A percentile compares a stretch with the other conserved stretches of the same genome.
These are phyloP conservation scores for Hermaeophaga mercurialis DNA, from an alignment of 2,888 invertebrate species.

Conservation along the genomic window DNA sequence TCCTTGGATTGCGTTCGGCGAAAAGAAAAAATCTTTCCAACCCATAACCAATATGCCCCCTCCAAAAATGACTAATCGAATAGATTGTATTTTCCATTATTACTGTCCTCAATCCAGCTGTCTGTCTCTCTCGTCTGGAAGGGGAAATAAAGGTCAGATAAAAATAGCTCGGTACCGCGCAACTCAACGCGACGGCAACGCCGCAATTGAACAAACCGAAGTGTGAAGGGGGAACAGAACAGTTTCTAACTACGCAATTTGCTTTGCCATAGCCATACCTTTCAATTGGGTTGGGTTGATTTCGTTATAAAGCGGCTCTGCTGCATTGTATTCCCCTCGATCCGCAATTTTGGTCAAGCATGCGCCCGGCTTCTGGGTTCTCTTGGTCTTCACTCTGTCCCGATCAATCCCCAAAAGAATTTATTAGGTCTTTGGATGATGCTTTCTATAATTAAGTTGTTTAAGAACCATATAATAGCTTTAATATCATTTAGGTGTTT, in stretches of 20 bases:
- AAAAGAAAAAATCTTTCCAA: constrained; percentile 2
- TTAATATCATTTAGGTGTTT: too few relatives aligned
- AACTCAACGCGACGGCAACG: constrained; percentile 31
- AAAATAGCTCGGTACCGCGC: constrained; percentile 33
- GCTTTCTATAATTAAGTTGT: not conserved
- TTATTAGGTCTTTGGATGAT: not conserved
- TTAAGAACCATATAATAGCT: too few relatives aligned
- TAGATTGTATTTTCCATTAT: constrained; percentile 9
- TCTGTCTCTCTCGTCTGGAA: constrained; percentile 26
- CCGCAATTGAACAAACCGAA: constrained; percentile 11
- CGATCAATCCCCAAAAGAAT: constrained; percentile 26
- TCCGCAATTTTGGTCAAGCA: constrained; percentile 24
- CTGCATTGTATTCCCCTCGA: constrained; percentile 21
- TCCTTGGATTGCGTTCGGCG: not conserved
- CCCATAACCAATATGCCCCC: constrained; percentile 7
- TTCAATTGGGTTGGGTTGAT: constrained; percentile 11
- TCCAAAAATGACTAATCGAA: constrained; percentile 12
- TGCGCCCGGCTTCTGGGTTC: constrained; percentile 29
- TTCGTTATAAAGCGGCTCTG: constrained; percentile 17
- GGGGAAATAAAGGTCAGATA: constrained; percentile 35
- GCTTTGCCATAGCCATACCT: constrained; percentile 8
- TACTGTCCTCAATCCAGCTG: constrained; percentile 28
- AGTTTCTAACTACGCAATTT: constrained; percentile 4
- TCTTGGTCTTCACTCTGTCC: constrained; percentile 14
- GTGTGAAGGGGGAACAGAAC: constrained; percentile 13